Base-by-base conservation (phyloP, 1,140 invertebrate genomes). In the Protaetia brevitarsis region DNA sequence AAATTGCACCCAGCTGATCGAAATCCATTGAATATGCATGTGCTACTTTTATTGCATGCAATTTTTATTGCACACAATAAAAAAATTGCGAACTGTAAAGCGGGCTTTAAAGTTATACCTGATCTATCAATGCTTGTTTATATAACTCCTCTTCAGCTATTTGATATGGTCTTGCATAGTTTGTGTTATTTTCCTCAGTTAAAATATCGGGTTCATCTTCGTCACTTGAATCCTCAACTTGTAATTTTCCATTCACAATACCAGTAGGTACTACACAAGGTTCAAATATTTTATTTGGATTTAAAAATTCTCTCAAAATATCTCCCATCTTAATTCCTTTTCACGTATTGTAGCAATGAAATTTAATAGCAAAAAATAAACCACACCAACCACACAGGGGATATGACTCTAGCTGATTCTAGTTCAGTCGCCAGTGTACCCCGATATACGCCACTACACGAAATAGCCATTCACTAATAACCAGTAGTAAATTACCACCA, bases 171-270 rank as follows among this genome's bases (percentile, higher is more conserved):
- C 41, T 51, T 1, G 41, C 41, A 51, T 51, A 51, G 26, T 51
- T 23, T 0, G 41, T 51, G 26, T 51, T 51, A 51, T 59, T 29
- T 13, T 59, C 26, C 2, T 59, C 57, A n/a, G 11, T 28, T 29
- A 11, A 13, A 6, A 10, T 6, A 56, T 28, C 57, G n/a, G 3
- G 1, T 29, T 59, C 56, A 28, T 58, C 57, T 59, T 59, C 57
- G 28, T 59, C 57, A 59, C 57, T 59, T 59, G 57, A 59, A 29
- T 27, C 6, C 8, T 28, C 0, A 31, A n/a, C 27, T 29, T n/a
- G 23, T 30, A 59, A 13, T 19, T 28, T 28, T 11, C 57, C 57
- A 29, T 59, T 59, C 10, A 59, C 57, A 21, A 59, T 31, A 59
- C 57, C 57, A 19, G 29, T 59, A 59, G 57, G 57, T 16, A 59